Evolutionary conservation across 2,888 invertebrate species (phyloP), one percentile per base, ranked within the genome.

Genomic region (Aphodius granarius): DNA sequence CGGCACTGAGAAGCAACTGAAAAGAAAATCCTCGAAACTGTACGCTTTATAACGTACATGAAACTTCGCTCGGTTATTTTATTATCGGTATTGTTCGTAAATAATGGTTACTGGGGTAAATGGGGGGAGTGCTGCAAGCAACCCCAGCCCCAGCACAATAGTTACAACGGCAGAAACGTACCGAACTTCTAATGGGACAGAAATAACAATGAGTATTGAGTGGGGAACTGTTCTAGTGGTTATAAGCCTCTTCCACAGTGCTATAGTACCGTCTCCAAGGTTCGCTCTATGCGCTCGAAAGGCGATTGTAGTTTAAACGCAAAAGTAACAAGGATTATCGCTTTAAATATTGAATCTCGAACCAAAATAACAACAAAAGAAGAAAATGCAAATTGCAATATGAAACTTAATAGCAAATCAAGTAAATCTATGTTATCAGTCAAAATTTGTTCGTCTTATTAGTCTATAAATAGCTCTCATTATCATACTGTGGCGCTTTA

Each of bases 181-280:
- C 18, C 16, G 66, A 71, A 74, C 71, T 74, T 74, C 71, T 74
- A 74, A 74, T 74, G 74, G 71, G 68, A 74, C 21, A 74, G 74
- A 74, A 71, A 74, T 71, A 74, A 74, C 71, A 74, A 74, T 74
- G 71, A 71, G 74, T 74, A 63, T 65, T 74, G 43, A 43, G 43
- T 43, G 43, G 43, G 43, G 66, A 43, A 43, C 43, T 43, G 43
- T 43, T 43, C 43, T 13, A 43, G 43, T 43, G 43, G 43, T 43
- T 43, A 43, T 43, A 43, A 43, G 43, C 43, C 43, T 43, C 43
- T 43, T 43, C 9, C 13, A 43, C 43, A 2, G 13, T 13, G 43
- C 43, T 43, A 43, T 13, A 43, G 43, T 43, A 43, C 43, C 43
- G 43, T 43, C 43, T 43, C 43, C 43, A 43, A 3, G 43, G 2